phyloP scores from a whole-genome alignment of 2,888 invertebrate genomes.

The Athrips mouffetella region DNA sequence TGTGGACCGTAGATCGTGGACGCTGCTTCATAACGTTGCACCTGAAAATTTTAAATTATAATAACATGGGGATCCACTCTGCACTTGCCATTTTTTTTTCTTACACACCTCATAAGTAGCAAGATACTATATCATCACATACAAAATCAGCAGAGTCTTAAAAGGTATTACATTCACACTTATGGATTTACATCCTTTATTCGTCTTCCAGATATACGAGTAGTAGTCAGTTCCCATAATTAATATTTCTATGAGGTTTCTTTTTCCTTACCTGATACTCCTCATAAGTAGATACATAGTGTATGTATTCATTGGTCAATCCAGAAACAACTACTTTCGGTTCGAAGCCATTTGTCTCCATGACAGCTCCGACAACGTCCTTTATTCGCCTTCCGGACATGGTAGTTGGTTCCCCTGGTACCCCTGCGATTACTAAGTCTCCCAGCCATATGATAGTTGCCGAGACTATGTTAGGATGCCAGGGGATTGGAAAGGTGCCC shows the following conservation, averaged over 20 bases:
- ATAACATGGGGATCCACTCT: too few species aligned
- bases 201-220: too few species aligned
- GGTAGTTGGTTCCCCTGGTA: conserved; percentile 92
- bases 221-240: neutral
- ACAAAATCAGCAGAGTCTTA: too few species aligned
- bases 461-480: conserved; percentile 88
- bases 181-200: too few species aligned
- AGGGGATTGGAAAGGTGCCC: conserved; percentile 82
- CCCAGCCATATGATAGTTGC: conserved; percentile 85
- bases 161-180: too few species aligned
- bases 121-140: too few species aligned
- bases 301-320: conserved; percentile 88
- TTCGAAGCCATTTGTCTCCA: conserved; percentile 52
- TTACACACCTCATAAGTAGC: too few species aligned
- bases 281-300: conserved; percentile 89
- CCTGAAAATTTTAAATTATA: conserved; percentile 67
- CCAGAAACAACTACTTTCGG: conserved; percentile 84
- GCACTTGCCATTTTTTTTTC: too few species aligned
- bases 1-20: conserved; percentile 92
- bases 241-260: neutral
- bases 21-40: conserved; percentile 93
- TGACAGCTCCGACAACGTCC: conserved; percentile 56
- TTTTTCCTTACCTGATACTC: conserved; percentile 80
- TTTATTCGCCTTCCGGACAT: conserved; percentile 88
- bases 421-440: conserved; percentile 82